Evolutionary conservation across 30 jellyfish, hydroid and myxozoan genomes (phyloP).

Genomic region (Turritopsis dohrnii): DNA sequence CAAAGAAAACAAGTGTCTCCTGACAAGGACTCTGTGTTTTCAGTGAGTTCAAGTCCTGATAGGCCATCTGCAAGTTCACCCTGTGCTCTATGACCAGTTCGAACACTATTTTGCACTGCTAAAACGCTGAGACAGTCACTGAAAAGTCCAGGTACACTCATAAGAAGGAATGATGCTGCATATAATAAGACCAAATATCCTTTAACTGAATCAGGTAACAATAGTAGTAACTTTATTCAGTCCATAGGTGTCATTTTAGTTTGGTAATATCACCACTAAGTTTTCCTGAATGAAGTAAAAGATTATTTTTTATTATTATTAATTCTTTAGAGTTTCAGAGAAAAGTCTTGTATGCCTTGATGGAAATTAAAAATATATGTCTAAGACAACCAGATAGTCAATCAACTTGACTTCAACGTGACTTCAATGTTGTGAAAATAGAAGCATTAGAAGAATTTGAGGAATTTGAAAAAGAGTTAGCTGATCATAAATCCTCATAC

Average conservation of each 20-base stretch:
- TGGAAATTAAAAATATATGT: not conserved
- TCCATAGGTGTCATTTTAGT: not conserved
- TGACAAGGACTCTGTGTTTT: not conserved
- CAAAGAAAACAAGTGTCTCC: not conserved
- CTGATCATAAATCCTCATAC: not conserved
- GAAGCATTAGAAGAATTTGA: not conserved
- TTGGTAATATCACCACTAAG: not conserved
- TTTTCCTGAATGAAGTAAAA: not conserved
- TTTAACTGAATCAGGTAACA: not conserved
- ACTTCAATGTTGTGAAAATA: not conserved
- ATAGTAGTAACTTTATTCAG: not conserved
- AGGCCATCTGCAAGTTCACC: not conserved
- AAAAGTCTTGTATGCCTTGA: not conserved
- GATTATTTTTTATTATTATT: not conserved
- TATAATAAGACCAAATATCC: not conserved
- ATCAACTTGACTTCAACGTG: not conserved
- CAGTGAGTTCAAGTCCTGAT: not conserved
- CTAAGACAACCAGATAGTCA: not conserved
- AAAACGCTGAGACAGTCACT: not conserved
- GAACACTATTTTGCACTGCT: not conserved
- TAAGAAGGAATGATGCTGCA: not conserved
- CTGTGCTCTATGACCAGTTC: not conserved
- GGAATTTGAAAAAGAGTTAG: not conserved
- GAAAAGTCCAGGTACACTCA: not conserved
- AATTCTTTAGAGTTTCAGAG: not conserved